phyloP scores from a whole-genome alignment of 2,888 invertebrate species.

The Nemoura dubitans region DNA sequence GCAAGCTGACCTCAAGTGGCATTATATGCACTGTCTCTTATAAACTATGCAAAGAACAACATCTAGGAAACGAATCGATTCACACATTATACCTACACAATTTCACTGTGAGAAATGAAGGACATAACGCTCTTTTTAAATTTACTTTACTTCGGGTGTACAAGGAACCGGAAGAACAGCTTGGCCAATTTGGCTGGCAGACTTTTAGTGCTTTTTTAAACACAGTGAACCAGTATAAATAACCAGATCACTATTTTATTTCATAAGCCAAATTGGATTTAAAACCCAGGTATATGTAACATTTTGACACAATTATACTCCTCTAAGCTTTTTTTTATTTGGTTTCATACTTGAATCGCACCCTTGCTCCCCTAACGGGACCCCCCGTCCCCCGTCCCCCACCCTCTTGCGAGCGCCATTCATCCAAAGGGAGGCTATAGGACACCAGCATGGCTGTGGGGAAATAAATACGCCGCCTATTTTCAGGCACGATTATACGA shows the following conservation, averaged over 20 bases:
- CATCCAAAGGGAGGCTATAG: background rate
- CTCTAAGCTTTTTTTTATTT: background rate
- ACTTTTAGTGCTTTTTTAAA: background rate
- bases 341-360: background rate
- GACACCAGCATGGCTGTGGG: background rate
- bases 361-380: background rate
- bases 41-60: slow-evolving; percentile 13
- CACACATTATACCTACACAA: too few relatives aligned
- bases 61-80: background rate
- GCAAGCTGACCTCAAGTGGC: background rate
- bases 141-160: too few relatives aligned
- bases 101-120: too few relatives aligned
- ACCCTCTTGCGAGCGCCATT: background rate
- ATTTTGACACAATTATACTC: background rate
- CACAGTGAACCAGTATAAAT: background rate
- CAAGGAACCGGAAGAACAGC: too few relatives aligned
- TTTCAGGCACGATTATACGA: too few relatives aligned
- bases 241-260: background rate
- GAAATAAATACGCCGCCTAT: background rate
- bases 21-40: background rate
- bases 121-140: too few relatives aligned
- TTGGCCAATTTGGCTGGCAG: background rate
- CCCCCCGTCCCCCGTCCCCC: background rate
- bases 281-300: background rate
- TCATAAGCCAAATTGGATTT: background rate